phyloP scores from a whole-genome alignment of 2,797 vertebrate species.

The Pampus argenteus region DNA sequence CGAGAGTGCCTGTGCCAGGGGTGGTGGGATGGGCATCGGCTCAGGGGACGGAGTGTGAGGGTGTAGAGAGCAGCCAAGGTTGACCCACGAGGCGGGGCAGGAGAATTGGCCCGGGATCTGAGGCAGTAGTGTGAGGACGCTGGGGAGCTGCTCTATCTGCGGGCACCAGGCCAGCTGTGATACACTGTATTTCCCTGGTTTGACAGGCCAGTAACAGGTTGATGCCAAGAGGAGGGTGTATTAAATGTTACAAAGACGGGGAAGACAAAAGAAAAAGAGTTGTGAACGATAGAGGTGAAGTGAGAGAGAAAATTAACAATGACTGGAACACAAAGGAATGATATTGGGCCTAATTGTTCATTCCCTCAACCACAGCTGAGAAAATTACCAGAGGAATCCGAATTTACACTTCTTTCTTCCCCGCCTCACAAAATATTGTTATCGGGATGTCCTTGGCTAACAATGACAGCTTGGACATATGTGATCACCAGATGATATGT shows the following conservation, averaged over 20 bases:
- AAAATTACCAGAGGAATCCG: background rate
- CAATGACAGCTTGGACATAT: too few species aligned
- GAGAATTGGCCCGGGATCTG: slow-evolving; percentile 84
- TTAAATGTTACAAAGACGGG: slow-evolving; percentile 3
- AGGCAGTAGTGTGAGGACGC: slow-evolving; percentile 69
- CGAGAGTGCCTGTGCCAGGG: slow-evolving; percentile 62
- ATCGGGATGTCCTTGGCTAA: too few species aligned
- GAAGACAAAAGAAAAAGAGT: slow-evolving; percentile 1
- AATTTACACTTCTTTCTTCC: too few species aligned
- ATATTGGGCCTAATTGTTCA: background rate
- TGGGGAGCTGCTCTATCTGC: slow-evolving; percentile 65
- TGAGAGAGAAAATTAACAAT: background rate
- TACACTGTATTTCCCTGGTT: slow-evolving; percentile 60
- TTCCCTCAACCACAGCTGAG: too few species aligned
- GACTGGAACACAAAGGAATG: background rate
- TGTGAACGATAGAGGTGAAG: background rate
- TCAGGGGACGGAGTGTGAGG: slow-evolving; percentile 66
- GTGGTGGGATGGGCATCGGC: slow-evolving; percentile 59
- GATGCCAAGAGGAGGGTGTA: slow-evolving; percentile 26
- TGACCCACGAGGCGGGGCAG: slow-evolving; percentile 77
- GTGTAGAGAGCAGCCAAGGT: slow-evolving; percentile 68
- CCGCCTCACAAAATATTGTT: too few species aligned
- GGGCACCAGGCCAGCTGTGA: slow-evolving; percentile 72
- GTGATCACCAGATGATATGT: too few species aligned
- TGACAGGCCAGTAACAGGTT: slow-evolving; percentile 37